Evolutionary conservation across 2,113 vertebrate species (phyloP).

Genomic region (Lepisosteus osseus): DNA sequence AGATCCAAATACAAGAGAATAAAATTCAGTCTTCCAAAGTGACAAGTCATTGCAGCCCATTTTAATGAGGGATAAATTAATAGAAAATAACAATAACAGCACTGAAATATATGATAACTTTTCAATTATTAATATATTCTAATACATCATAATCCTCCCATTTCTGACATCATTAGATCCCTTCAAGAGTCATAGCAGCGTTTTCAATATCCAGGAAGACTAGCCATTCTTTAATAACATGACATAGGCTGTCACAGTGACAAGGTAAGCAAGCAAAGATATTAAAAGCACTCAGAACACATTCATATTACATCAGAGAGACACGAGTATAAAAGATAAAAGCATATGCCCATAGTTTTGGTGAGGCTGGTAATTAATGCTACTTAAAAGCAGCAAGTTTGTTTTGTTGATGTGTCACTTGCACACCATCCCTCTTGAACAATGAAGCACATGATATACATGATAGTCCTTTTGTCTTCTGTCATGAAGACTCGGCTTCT

Average conservation of each 20-base stretch:
- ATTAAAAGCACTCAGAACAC: constrained; percentile 2
- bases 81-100: background rate
- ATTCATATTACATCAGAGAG: background rate
- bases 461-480: constrained; percentile 76
- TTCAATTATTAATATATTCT: constrained; percentile 17
- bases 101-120: background rate
- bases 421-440: constrained; percentile 71
- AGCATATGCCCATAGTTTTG: constrained; percentile 79
- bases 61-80: background rate
- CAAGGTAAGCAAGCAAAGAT: background rate
- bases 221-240: constrained; percentile 12
- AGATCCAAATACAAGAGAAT: too few relatives aligned
- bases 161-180: constrained; percentile 9
- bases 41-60: background rate
- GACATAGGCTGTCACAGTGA: constrained; percentile 16
- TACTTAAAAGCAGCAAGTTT: constrained; percentile 72
- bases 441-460: constrained; percentile 72
- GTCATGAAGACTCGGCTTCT: constrained; percentile 71
- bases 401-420: constrained; percentile 86
- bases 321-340: constrained; percentile 19
- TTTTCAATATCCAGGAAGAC: background rate
- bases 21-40: background rate
- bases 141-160: constrained; percentile 14
- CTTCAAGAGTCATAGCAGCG: background rate
- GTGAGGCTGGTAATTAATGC: constrained; percentile 74